A percentile compares a stretch with the other conserved stretches of the same genome.
phyloP scores from a whole-genome alignment of 2,113 vertebrate species.

The Odontesthes bonariensis region DNA sequence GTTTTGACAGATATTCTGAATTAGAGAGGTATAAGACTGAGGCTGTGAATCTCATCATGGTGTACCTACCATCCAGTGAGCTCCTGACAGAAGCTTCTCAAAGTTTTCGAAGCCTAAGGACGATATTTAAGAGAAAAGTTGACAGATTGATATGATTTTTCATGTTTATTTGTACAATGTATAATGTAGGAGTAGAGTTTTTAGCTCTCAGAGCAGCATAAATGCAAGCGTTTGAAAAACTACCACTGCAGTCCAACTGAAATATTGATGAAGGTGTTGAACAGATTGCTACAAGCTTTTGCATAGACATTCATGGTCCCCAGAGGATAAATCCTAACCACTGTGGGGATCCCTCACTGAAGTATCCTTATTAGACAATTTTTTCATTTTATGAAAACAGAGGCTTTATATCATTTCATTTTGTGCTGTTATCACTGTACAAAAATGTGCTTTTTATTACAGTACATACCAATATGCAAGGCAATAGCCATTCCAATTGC shows the following conservation, averaged over 20 bases:
- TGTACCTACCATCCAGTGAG: constrained; percentile 96
- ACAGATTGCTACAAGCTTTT: not conserved
- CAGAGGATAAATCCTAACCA: not conserved
- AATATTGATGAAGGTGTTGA: not conserved
- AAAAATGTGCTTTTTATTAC: not conserved
- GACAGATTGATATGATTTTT: not conserved
- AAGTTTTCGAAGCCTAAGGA: constrained; percentile 89
- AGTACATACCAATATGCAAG: constrained; percentile 90
- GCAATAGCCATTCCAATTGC: constrained; percentile 98
- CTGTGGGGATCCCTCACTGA: not conserved
- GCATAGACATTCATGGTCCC: not conserved
- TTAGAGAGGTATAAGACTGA: not conserved
- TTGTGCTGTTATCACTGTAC: not conserved
- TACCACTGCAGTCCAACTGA: not conserved
- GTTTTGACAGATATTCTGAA: not conserved
- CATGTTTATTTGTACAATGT: not conserved
- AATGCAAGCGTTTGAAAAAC: not conserved
- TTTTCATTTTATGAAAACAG: too few relatives aligned
- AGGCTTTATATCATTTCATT: too few relatives aligned
- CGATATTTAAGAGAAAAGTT: constrained; percentile 8
- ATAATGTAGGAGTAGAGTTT: not conserved
- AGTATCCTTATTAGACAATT: not conserved
- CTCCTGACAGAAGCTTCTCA: constrained; percentile 92
- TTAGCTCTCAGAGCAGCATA: not conserved
- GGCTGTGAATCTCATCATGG: not conserved